Evolutionary conservation across 1,140 invertebrate species (phyloP).

Genomic region (Polypedilum vanderplanki): DNA sequence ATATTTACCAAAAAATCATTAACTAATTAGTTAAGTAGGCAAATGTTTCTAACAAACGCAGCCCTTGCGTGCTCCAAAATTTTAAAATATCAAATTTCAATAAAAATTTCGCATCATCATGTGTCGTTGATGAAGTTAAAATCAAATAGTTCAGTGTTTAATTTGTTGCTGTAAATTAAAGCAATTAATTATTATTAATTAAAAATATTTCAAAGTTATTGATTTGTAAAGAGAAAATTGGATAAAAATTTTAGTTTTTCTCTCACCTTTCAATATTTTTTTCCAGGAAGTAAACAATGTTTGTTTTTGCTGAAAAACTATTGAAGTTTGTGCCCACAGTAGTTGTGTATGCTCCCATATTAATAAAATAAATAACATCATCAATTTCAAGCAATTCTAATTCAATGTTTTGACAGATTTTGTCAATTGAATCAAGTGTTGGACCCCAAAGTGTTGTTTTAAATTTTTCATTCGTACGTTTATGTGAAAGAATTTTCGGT

Average conservation of each 20-base stretch:
- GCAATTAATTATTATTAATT: slow-evolving; percentile 2
- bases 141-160: too few relatives aligned
- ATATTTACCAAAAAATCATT: too few relatives aligned
- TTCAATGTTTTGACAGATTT: slow-evolving; percentile 57
- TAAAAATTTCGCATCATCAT: too few relatives aligned
- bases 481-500: slow-evolving; percentile 34
- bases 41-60: too few relatives aligned
- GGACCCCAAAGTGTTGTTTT: slow-evolving; percentile 79
- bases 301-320: slow-evolving; percentile 72
- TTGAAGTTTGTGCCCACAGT: slow-evolving; percentile 77
- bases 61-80: too few relatives aligned
- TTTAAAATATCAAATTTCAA: too few relatives aligned
- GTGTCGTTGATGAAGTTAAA: too few relatives aligned
- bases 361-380: slow-evolving; percentile 74
- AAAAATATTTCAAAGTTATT: neutral
- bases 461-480: slow-evolving; percentile 45
- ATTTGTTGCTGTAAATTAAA: too few relatives aligned
- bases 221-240: neutral
- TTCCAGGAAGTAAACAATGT: slow-evolving; percentile 41
- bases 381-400: slow-evolving; percentile 67
- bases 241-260: neutral
- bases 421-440: slow-evolving; percentile 84
- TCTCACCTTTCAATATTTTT: neutral
- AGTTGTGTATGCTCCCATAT: slow-evolving; percentile 89
- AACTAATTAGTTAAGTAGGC: too few relatives aligned